phyloP scores from a whole-genome alignment of 2,113 vertebrate species.

The Myrmecophaga tridactyla region DNA sequence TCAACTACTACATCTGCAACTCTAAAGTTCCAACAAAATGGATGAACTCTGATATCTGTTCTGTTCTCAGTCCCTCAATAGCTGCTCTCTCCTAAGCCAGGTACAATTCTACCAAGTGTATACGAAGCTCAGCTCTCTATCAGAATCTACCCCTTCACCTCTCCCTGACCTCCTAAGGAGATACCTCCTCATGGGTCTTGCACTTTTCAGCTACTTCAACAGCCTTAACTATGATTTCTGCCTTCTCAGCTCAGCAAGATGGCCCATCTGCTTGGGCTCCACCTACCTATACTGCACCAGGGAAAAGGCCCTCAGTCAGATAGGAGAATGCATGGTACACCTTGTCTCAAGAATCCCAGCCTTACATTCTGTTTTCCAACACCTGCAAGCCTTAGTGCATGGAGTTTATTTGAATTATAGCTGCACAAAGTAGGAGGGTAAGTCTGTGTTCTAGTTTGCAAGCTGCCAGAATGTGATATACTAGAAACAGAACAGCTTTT shows the following conservation, averaged over 20 bases:
- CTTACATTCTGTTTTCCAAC: not conserved
- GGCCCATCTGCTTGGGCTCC: not conserved
- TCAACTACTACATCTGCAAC: not conserved
- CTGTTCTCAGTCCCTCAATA: rapidly evolving
- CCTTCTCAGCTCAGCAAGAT: not conserved
- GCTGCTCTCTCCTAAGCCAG: not conserved
- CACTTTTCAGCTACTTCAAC: not conserved
- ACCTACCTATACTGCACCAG: not conserved
- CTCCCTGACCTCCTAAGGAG: not conserved
- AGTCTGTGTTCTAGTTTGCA: too few relatives aligned
- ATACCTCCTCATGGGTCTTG: not conserved
- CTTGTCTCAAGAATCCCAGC: too few relatives aligned
- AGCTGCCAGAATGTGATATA: too few relatives aligned
- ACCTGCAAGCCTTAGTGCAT: not conserved
- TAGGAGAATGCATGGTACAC: not conserved
- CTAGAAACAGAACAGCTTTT: too few relatives aligned
- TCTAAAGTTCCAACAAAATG: not conserved
- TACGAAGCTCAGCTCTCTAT: not conserved
- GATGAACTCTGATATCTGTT: not conserved
- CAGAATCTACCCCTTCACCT: not conserved
- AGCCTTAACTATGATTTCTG: not conserved
- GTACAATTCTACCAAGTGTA: not conserved
- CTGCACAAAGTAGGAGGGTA: not conserved
- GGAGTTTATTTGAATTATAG: not conserved
- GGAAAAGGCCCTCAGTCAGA: not conserved